Evolutionary conservation across 2,113 vertebrate species (phyloP), one percentile per base, ranked within the genome.

Genomic region (Erythrolamprus reginae): DNA sequence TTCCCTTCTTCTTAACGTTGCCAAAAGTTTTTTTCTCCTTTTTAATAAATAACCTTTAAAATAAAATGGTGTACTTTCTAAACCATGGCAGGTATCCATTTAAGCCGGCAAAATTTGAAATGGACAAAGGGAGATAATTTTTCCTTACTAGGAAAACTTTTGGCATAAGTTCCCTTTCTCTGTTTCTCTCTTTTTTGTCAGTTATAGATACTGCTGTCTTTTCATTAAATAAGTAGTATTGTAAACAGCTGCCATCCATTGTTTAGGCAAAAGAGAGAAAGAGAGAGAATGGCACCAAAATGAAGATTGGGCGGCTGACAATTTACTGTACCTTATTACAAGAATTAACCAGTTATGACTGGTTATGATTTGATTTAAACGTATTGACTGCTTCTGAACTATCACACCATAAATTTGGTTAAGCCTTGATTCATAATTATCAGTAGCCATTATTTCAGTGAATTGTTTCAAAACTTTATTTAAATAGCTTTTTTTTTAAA

Each of bases 1-100:
- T 51, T 88, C 93, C 95, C 90, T 93, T 95, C 88, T 95, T 95
- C 93, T 93, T 92, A 89, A 92, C 92, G 90, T 93, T 94, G 90
- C 94, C 96, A 96, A 91, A 94, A 95, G 96, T 95, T 96, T 96
- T 91, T 95, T 91, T 95, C 95, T 94, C 95, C 93, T 97, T 97
- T 97, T 96, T 97, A 97, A 95, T 96, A 93, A 92, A 89, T 95
- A 95, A 95, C 93, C 94, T 94, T 87, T 51, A 93, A 93, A 84
- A 91, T 93, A 85, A 38, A 1, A 77, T 94, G 92, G 96, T 93
- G 94, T 96, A 91, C 28, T 0, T n/a, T 94, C 95, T 94, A 91
- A 95, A 96, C 93, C 24, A 82, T 91, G 9, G 50, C 91, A n/a
- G 23, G 91, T 96, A 92, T 77, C 33, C 5, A 17, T 77, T 19